Conservation (phyloP, 1,140 invertebrate genomes). For the Anadara kagoshimensis region DNA sequence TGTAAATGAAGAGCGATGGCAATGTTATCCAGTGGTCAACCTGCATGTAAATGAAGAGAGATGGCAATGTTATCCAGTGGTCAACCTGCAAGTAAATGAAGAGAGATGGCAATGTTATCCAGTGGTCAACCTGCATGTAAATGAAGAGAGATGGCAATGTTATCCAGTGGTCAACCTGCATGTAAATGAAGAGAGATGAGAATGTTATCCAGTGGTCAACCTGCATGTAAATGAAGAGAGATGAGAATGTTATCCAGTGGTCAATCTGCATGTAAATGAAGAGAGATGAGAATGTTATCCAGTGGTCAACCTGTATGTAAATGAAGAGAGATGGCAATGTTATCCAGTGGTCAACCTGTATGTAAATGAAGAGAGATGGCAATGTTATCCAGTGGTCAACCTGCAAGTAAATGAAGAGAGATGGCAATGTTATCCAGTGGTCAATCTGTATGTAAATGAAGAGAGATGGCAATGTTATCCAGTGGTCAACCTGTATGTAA, state of each 20-base stretch:
- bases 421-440: constrained; percentile 89
- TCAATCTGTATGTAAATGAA: constrained; percentile 80
- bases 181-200: constrained; percentile 68
- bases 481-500: constrained; percentile 85
- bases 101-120: constrained; percentile 84
- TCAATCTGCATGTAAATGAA: constrained; percentile 80
- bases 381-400: constrained; percentile 94
- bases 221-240: constrained; percentile 69
- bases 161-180: constrained; percentile 91
- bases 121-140: constrained; percentile 85
- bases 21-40: constrained; percentile 94
- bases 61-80: constrained; percentile 89
- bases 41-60: constrained; percentile 69
- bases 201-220: constrained; percentile 94
- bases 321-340: constrained; percentile 79
- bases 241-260: constrained; percentile 89
- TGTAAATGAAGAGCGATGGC: constrained; percentile 68
- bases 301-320: constrained; percentile 85
- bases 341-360: constrained; percentile 91
- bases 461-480: constrained; percentile 84
- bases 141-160: constrained; percentile 79
- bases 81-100: constrained; percentile 80
- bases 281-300: constrained; percentile 84
- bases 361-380: constrained; percentile 68
- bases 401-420: constrained; percentile 69